Base-by-base conservation (phyloP, 2,888 invertebrate genomes). In the Epirrhoe alternata region DNA sequence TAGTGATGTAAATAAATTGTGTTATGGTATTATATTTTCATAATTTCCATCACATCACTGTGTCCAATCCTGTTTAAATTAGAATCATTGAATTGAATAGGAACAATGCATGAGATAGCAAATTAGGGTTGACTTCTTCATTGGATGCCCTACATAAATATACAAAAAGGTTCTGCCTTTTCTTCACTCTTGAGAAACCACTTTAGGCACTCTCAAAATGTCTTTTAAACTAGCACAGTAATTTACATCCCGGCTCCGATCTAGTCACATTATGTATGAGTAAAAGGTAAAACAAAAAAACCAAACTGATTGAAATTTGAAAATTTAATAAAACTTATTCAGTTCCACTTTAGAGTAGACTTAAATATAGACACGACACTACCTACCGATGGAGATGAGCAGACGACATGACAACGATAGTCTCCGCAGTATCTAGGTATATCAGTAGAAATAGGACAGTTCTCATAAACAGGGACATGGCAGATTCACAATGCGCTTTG, bases 311-410 rank as follows among this genome's bases (percentile, higher is more conserved):
- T 82, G 89, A 91, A 90, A 92, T 89, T 89, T 86, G 89, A 90
- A 91, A 92, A 89, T 92, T 92, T 92, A 90, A 87, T 92, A 89
- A 90, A 90, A 86, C 86, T 87, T 88, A 87, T 87, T 86, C 86
- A 88, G 85, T 89, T 89, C 86, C 83, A 87, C 82, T 87, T 83
- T 79, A 86, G 81, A 86, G 81, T 86, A 87, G 87, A 88, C 85
- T 87, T 85, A 84, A 81, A 78, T 84, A 67, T 66, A 83, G 84
- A 87, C 84, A 84, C 87, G 84, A 87, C 84, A 84, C 87, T 86
- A 87, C 84, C 88, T 86, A 86, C 82, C 74, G 82, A 84, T 85
- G 82, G 83, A 84, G 82, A 80, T 79, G 84, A 85, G 84, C 81
- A 82, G 84, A 85, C 83, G 77, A 83, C 77, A 78, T 77, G 74